Base-by-base conservation (phyloP, 2,888 invertebrate genomes). In the Agonopterix subpropinquella region DNA sequence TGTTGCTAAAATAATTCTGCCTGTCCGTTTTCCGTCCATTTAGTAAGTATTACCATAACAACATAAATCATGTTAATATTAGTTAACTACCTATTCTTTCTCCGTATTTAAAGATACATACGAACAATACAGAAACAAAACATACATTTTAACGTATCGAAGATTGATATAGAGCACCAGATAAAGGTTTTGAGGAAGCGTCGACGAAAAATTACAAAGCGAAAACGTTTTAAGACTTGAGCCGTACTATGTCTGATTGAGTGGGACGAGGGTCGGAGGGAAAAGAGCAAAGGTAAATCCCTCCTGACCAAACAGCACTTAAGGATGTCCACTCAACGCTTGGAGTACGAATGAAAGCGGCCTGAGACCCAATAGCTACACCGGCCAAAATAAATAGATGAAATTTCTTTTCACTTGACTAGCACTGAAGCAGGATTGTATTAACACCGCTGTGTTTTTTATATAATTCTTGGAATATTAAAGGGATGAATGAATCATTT, bases 261-360 rank as follows among this genome's bases (percentile, higher is more conserved):
- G 82, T 72, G 76, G 77, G 71, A 68, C 67, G 69, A 74, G 72
- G 74, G 75, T 59, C 67, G 69, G 69, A 66, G 65, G 65, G 67
- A 77, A 86, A 84, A 79, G 85, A 84, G 85, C 86, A 83, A 78
- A 84, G 81, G 81, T 81, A 81, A 85, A 87, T 85, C 87, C 80
- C 78, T 76, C 64, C 77, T 82, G 80, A 71, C 83, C 86, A 86
- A 87, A 86, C 77, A 85, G 69, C 80, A 82, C 85, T 85, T 73
- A 79, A 83, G 81, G 70, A 72, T 77, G 86, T 81, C 82, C 85
- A 84, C 87, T 87, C 85, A 81, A 65, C 71, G 70, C 66, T 55
- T 66, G 63, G 68, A 71, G 77, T 62, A 74, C 64, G 72, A 77
- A 76, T 69, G 73, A 80, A 79, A 78, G 73, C 65, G 57, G 54